These are phyloP conservation scores for Brienomyrus brachyistius DNA, from an alignment of 2,113 vertebrate species.

Conservation along the genomic window DNA sequence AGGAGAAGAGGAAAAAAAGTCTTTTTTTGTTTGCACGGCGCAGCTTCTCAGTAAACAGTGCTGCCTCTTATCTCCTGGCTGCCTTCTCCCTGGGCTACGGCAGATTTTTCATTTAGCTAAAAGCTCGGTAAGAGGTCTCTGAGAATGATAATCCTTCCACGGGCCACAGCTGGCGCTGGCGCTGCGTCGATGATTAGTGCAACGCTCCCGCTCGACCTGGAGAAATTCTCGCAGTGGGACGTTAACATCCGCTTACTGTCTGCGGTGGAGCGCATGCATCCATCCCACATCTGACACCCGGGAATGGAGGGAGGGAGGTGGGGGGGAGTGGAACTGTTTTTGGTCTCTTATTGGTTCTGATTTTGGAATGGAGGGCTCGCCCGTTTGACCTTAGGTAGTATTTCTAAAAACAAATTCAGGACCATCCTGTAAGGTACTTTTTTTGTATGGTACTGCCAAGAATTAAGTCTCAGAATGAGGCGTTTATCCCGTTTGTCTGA, in stretches of 20 bases:
- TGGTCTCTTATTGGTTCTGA: background rate
- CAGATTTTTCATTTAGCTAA: slow-evolving; percentile 99
- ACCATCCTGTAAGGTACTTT: slow-evolving; percentile 31
- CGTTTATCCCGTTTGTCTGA: slow-evolving; percentile 65
- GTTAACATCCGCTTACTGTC: slow-evolving; percentile 99
- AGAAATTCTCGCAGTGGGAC: slow-evolving; percentile 96
- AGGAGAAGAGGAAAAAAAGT: slow-evolving; percentile 54
- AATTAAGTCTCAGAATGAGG: slow-evolving; percentile 55
- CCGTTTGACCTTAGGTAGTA: slow-evolving; percentile 59
- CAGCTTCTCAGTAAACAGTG: slow-evolving; percentile 96
- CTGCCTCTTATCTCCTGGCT: slow-evolving; percentile 89
- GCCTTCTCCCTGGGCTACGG: slow-evolving; percentile 97
- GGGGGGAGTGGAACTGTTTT: slow-evolving; percentile 49
- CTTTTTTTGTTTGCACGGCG: slow-evolving; percentile 85
- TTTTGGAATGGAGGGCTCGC: slow-evolving; percentile 45
- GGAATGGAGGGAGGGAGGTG: slow-evolving; percentile 73
- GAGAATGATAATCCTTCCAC: slow-evolving; percentile 98
- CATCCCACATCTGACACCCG: slow-evolving; percentile 81
- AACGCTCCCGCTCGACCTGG: slow-evolving; percentile 94
- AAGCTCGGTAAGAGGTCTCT: slow-evolving; percentile 98
- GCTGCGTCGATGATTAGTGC: slow-evolving; percentile 97
- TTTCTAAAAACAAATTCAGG: slow-evolving; percentile 10
- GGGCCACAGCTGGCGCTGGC: slow-evolving; percentile 96
- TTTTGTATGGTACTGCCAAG: slow-evolving; percentile 42
- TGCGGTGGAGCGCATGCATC: slow-evolving; percentile 82